Conservation (phyloP, 2,888 invertebrate species). For the Adelognathus sp. region DNA sequence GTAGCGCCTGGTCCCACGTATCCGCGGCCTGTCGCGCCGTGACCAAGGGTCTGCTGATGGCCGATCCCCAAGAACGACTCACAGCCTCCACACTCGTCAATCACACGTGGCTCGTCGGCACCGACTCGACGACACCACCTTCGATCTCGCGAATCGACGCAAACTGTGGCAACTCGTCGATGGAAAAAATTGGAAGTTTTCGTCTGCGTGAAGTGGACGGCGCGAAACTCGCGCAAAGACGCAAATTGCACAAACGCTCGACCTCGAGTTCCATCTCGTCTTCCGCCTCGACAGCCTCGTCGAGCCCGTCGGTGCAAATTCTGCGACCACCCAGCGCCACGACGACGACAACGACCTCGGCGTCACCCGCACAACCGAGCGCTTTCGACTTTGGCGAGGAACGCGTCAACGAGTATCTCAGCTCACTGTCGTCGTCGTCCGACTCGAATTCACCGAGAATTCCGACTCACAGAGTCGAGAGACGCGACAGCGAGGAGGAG, state of each 20-base stretch:
- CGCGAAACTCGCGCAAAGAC: slow-evolving; percentile 87
- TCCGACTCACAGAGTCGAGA: not conserved
- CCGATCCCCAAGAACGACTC: slow-evolving; percentile 89
- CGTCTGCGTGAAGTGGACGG: slow-evolving; percentile 87
- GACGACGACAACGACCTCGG: slow-evolving; percentile 64
- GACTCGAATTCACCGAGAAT: slow-evolving; percentile 74
- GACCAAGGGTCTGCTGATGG: slow-evolving; percentile 89
- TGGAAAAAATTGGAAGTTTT: slow-evolving; percentile 89
- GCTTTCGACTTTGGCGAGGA: slow-evolving; percentile 82
- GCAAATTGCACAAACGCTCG: slow-evolving; percentile 85
- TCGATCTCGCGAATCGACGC: not conserved
- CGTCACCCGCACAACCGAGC: slow-evolving; percentile 74
- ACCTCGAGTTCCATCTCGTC: slow-evolving; percentile 80
- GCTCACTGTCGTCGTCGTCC: slow-evolving; percentile 81
- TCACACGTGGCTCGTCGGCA: slow-evolving; percentile 86
- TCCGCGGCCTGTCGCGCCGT: slow-evolving; percentile 89
- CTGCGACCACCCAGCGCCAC: slow-evolving; percentile 68
- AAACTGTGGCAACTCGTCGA: slow-evolving; percentile 69
- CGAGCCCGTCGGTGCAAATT: slow-evolving; percentile 68
- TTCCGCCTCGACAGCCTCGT: slow-evolving; percentile 80
- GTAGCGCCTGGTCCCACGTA: slow-evolving; percentile 87
- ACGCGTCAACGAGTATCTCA: slow-evolving; percentile 82
- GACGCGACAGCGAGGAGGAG: slow-evolving; percentile 24
- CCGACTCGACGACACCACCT: not conserved
- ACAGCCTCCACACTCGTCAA: slow-evolving; percentile 86